These are phyloP conservation scores for Norana najaformis DNA, from an alignment of 2,888 invertebrate species.

Conservation along the genomic window DNA sequence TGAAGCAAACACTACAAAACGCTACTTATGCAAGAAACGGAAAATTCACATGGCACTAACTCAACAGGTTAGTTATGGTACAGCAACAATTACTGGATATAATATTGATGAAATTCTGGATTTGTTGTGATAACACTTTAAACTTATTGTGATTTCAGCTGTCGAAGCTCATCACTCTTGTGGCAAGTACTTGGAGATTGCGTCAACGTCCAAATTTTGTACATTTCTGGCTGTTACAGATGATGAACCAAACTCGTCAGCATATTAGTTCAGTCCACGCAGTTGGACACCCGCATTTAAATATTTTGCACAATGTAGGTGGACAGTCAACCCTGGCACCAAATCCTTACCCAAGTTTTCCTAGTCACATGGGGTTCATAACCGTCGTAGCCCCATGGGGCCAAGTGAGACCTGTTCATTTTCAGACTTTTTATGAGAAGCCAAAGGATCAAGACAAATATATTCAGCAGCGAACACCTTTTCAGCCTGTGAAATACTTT, in stretches of 20 bases:
- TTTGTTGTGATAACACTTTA: not conserved
- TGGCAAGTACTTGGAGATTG: not conserved
- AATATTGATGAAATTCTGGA: not conserved
- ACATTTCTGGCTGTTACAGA: not conserved
- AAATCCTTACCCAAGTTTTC: not conserved
- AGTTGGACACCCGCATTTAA: not conserved
- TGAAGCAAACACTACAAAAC: too few species aligned
- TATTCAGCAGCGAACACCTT: not conserved
- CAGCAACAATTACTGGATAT: not conserved
- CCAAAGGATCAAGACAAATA: not conserved
- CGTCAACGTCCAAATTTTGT: not conserved
- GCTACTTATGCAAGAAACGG: too few species aligned
- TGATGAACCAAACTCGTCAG: not conserved
- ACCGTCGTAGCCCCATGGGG: constrained; percentile 1
- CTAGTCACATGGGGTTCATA: not conserved
- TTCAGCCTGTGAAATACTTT: constrained; percentile 1
- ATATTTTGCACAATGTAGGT: not conserved
- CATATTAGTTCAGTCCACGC: not conserved
- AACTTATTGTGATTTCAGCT: not conserved
- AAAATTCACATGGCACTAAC: not conserved
- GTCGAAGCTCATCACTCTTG: not conserved
- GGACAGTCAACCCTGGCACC: not conserved
- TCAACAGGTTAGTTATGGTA: not conserved
- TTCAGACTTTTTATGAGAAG: constrained; percentile 1
- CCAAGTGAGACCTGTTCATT: constrained; percentile 1